Conservation (phyloP, 2,113 vertebrate genomes). For the Cavia porcellus region DNA sequence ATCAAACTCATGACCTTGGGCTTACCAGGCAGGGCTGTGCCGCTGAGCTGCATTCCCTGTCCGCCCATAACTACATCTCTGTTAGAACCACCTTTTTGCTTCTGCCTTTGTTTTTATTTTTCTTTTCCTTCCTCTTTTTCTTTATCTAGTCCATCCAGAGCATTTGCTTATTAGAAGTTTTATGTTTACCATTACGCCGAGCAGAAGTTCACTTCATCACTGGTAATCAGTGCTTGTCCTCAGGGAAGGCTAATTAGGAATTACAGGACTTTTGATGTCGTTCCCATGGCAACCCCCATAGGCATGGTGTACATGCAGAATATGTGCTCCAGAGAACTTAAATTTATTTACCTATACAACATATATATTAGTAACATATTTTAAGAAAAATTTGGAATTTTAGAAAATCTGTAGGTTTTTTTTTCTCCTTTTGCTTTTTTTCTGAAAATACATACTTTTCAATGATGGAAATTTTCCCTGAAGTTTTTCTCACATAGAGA, state of each 20-base stretch:
- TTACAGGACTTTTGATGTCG: conserved; percentile 72
- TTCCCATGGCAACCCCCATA: conserved; percentile 86
- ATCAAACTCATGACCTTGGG: too few relatives aligned
- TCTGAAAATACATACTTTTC: neutral
- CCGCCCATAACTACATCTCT: neutral
- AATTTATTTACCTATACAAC: conserved; percentile 38
- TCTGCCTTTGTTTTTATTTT: neutral
- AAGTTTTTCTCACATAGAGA: conserved; percentile 53
- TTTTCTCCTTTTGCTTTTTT: conserved; percentile 3
- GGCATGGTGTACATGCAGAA: conserved; percentile 33
- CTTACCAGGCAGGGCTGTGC: too few relatives aligned
- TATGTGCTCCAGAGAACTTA: conserved; percentile 62
- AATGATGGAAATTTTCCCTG: conserved; percentile 47
- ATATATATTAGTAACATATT: conserved; percentile 38
- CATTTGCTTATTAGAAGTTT: conserved; percentile 47
- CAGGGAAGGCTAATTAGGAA: conserved; percentile 81
- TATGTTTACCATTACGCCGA: neutral
- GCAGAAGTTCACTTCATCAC: conserved; percentile 3
- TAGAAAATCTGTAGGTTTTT: conserved; percentile 23
- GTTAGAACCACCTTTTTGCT: neutral
- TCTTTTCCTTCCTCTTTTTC: neutral
- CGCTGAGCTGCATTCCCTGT: too few relatives aligned
- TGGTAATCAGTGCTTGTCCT: conserved; percentile 68
- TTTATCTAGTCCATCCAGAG: neutral
- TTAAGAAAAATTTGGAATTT: conserved; percentile 26